These are phyloP conservation scores for Spea multiplicata DNA, from an alignment of 2,113 vertebrate species.

Conservation along the genomic window DNA sequence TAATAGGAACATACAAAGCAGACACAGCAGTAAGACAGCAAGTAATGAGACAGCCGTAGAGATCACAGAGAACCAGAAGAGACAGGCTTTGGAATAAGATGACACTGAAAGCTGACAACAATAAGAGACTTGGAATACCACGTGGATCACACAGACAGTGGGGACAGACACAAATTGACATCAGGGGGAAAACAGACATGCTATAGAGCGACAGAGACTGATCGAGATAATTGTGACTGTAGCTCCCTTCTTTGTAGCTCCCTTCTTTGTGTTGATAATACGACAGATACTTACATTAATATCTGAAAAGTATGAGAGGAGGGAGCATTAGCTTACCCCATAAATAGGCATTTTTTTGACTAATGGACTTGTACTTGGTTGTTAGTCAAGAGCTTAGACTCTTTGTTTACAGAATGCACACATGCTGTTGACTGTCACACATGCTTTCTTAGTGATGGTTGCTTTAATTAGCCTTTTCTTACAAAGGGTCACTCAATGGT, in stretches of 20 bases:
- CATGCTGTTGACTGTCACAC: slow-evolving; percentile 52
- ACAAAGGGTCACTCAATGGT: slow-evolving; percentile 67
- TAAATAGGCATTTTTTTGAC: slow-evolving; percentile 20
- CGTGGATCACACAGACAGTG: neutral
- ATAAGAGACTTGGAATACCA: neutral
- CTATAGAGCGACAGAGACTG: neutral
- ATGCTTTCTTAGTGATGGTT: slow-evolving; percentile 74
- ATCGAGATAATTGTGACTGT: neutral
- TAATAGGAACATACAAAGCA: too few species aligned
- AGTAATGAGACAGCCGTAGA: too few species aligned
- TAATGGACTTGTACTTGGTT: slow-evolving; percentile 39
- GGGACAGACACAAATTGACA: neutral
- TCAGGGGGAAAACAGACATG: neutral
- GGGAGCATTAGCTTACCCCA: neutral
- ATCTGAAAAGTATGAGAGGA: too few species aligned
- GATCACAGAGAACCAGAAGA: too few species aligned
- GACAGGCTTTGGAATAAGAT: too few species aligned
- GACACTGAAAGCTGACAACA: too few species aligned
- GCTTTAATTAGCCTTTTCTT: slow-evolving; percentile 72
- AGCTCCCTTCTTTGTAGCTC: too few species aligned
- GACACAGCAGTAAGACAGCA: too few species aligned
- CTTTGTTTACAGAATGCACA: slow-evolving; percentile 55
- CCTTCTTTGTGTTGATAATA: too few species aligned
- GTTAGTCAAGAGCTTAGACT: accelerated
- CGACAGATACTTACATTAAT: too few species aligned